phyloP scores from a whole-genome alignment of 2,113 vertebrate species.

The Ceyx cyanopectus region DNA sequence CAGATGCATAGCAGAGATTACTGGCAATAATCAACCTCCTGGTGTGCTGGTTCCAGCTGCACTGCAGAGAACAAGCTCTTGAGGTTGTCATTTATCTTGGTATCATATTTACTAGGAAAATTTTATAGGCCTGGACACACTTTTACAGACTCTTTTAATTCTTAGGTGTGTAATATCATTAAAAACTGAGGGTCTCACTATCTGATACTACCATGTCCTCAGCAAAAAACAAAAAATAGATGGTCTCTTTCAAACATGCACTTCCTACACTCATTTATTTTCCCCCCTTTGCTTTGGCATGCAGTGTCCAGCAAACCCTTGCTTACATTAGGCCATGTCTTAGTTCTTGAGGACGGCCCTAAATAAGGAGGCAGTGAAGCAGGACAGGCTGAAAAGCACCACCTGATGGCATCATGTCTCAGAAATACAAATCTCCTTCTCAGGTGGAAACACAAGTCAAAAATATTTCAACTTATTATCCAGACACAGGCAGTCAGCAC shows the following conservation, averaged over 20 bases:
- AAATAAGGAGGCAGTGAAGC: not conserved
- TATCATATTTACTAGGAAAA: not conserved
- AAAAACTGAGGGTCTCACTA: not conserved
- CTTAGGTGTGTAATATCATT: not conserved
- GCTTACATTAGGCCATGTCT: not conserved
- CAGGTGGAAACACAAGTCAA: not conserved
- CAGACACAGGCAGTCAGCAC: fast-evolving
- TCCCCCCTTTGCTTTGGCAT: not conserved
- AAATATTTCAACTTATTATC: not conserved
- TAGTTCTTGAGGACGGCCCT: not conserved
- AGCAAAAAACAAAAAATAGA: not conserved
- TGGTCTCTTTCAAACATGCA: not conserved
- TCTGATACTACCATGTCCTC: not conserved
- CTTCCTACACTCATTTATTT: not conserved
- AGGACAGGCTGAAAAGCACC: not conserved
- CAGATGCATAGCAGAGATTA: not conserved
- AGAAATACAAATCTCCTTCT: not conserved
- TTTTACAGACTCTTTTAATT: not conserved
- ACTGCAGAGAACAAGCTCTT: not conserved
- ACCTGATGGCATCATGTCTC: not conserved
- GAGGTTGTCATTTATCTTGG: slow-evolving; percentile 2
- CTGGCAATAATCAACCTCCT: slow-evolving; percentile 24
- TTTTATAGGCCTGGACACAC: not conserved
- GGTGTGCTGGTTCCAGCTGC: not conserved
- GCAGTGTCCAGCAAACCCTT: not conserved